Conservation (phyloP, 2,113 vertebrate species). For the Phalacrocorax brasilianus region DNA sequence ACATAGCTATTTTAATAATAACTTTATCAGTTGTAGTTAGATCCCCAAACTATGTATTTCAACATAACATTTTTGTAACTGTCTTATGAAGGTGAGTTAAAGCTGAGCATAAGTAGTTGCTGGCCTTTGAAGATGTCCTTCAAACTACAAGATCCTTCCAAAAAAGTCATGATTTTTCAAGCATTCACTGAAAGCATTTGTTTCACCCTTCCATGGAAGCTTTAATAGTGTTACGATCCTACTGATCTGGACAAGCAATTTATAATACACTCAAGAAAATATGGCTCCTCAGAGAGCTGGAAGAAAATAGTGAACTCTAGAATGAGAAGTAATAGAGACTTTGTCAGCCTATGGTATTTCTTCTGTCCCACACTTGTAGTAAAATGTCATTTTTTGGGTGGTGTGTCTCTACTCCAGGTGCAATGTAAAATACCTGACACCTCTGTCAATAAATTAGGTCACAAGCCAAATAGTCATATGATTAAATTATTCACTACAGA, state of each 20-base stretch:
- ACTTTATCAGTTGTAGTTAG: no score
- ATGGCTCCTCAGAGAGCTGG: neutral
- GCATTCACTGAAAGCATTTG: neutral
- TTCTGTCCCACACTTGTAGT: neutral
- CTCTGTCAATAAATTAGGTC: neutral
- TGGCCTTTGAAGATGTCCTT: neutral
- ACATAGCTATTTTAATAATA: neutral
- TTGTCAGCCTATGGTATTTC: neutral
- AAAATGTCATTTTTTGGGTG: constrained; percentile 12
- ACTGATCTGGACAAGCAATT: neutral
- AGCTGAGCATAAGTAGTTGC: neutral
- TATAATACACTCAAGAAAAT: neutral
- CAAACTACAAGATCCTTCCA: neutral
- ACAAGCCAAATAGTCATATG: constrained; percentile 39
- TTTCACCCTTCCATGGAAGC: neutral
- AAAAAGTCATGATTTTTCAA: neutral
- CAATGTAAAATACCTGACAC: neutral
- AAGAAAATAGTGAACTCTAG: neutral
- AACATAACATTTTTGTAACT: neutral
- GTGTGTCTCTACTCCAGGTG: neutral
- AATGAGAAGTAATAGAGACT: constrained; percentile 1
- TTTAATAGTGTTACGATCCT: neutral
- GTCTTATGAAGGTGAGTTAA: neutral
- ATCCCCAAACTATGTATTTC: neutral
- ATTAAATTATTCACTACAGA: constrained; percentile 49